phyloP scores from a whole-genome alignment of 2,797 vertebrate genomes.

The Lophius americanus region DNA sequence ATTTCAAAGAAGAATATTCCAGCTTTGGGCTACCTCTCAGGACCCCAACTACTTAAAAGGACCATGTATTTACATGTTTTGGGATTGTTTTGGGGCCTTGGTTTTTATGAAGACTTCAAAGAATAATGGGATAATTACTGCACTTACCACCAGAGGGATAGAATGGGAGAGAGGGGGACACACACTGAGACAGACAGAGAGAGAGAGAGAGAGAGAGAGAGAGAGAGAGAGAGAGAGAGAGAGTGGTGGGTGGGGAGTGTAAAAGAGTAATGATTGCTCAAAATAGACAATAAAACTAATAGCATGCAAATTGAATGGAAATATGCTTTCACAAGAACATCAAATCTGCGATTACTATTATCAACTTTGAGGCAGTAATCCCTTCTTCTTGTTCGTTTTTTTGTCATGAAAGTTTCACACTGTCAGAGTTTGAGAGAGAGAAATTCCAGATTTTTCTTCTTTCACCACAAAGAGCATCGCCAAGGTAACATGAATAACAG shows the following conservation, averaged over 20 bases:
- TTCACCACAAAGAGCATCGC: conserved; percentile 10
- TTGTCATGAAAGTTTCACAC: conserved; percentile 50
- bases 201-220: conserved; percentile 18
- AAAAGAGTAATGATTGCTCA: conserved; percentile 63
- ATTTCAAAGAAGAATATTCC: conserved; percentile 59
- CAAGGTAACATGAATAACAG: conserved; percentile 64
- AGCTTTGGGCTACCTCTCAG: conserved; percentile 62
- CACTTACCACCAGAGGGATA: conserved; percentile 72
- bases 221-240: conserved; percentile 31
- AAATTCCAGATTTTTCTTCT: conserved; percentile 25
- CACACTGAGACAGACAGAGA: conserved; percentile 31
- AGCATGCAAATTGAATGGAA: conserved; percentile 72
- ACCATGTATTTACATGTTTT: conserved; percentile 58
- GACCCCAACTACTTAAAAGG: conserved; percentile 64
- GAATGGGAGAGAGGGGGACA: conserved; percentile 30
- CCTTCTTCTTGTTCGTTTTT: conserved; percentile 28
- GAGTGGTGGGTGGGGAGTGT: conserved; percentile 20
- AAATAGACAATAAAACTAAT: conserved; percentile 77
- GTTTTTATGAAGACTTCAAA: conserved; percentile 74
- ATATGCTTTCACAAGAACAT: conserved; percentile 66
- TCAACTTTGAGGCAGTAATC: conserved; percentile 55
- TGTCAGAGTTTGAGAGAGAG: conserved; percentile 37
- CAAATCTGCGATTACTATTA: conserved; percentile 67
- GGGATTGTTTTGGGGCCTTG: conserved; percentile 63
- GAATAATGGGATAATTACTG: conserved; percentile 79